These are phyloP conservation scores for Argya squamiceps DNA, from an alignment of 2,797 vertebrate genomes.

Conservation along the genomic window DNA sequence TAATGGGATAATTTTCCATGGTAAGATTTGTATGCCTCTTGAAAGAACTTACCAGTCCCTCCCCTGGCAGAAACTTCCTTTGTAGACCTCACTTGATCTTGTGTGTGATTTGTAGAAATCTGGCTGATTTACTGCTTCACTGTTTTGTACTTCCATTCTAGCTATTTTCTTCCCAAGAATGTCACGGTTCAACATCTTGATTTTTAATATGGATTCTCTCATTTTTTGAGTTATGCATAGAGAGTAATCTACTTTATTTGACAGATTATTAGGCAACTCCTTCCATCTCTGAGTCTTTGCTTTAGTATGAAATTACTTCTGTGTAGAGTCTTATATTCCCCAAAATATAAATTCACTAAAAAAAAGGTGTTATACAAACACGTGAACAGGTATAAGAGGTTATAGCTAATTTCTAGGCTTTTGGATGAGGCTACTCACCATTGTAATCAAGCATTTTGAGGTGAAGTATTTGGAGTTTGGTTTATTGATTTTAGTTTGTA, in stretches of 20 bases:
- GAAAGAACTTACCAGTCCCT: background rate
- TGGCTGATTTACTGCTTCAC: background rate
- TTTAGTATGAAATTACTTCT: background rate
- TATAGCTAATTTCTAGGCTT: background rate
- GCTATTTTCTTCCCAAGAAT: background rate
- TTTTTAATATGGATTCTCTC: background rate
- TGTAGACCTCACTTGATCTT: background rate
- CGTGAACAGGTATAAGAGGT: fast-evolving
- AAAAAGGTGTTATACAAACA: background rate
- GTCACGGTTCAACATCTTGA: fast-evolving
- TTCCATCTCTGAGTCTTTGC: background rate
- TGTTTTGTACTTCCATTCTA: background rate
- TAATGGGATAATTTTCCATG: background rate
- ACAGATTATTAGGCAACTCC: background rate
- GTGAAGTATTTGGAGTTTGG: background rate
- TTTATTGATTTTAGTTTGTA: background rate
- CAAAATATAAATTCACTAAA: background rate
- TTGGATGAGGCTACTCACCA: background rate
- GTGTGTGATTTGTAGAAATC: background rate
- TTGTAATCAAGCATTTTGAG: background rate
- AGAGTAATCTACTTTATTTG: background rate
- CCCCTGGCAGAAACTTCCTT: background rate
- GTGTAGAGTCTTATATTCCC: background rate
- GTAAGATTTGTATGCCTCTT: fast-evolving
- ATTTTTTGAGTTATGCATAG: background rate